Conservation (phyloP, 1,140 invertebrate species). For the Megathymus violae region DNA sequence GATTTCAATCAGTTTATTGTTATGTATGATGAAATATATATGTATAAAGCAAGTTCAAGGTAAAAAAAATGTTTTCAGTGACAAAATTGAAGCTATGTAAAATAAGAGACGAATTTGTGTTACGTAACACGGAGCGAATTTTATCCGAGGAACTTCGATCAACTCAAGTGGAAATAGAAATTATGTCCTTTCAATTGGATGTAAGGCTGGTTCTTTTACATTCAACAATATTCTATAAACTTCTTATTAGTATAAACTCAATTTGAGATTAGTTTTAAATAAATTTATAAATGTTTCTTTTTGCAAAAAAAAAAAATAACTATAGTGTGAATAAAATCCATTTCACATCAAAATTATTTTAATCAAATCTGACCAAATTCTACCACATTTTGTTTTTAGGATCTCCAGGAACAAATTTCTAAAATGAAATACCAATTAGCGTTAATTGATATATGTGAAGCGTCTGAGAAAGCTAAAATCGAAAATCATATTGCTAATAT, state of each 20-base stretch:
- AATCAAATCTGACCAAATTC: too few species aligned
- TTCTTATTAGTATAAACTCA: too few species aligned
- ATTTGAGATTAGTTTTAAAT: too few species aligned
- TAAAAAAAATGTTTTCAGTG: constrained; percentile 43
- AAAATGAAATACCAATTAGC: constrained; percentile 53
- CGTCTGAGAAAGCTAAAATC: constrained; percentile 60
- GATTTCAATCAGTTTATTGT: too few species aligned
- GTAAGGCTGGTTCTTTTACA: constrained; percentile 38
- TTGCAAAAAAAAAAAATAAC: too few species aligned
- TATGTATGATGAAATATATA: too few species aligned
- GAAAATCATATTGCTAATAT: constrained; percentile 44
- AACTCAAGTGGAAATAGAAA: constrained; percentile 47
- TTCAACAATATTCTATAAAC: too few species aligned
- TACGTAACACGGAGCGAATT: constrained; percentile 48
- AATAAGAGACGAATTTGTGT: constrained; percentile 41
- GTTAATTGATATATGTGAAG: constrained; percentile 60
- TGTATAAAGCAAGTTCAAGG: too few species aligned
- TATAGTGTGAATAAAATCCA: too few species aligned
- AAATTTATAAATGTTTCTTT: too few species aligned
- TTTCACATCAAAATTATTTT: too few species aligned
- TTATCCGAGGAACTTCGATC: constrained; percentile 51
- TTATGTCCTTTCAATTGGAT: constrained; percentile 50
- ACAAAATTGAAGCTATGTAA: constrained; percentile 50
- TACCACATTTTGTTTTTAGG: constrained; percentile 42
- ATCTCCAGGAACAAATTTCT: constrained; percentile 50